phyloP scores from a whole-genome alignment of 2,888 invertebrate genomes.

The Athrips mouffetella region DNA sequence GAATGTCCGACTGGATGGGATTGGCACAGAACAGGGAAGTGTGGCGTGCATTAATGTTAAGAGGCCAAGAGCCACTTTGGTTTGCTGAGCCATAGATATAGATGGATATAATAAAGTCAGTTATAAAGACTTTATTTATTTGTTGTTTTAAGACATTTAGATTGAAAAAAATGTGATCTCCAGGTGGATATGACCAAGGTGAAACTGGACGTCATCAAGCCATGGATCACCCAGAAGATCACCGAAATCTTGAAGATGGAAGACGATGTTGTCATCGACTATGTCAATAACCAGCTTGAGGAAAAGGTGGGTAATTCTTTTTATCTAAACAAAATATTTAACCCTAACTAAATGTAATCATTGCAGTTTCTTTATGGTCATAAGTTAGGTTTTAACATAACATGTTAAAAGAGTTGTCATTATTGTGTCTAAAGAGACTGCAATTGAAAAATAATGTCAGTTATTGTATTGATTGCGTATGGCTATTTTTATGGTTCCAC shows the following conservation, averaged over 20 bases:
- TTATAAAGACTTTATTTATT: too few species aligned
- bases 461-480: conserved; percentile 78
- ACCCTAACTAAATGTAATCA: conserved; percentile 69
- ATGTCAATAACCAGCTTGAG: conserved; percentile 98
- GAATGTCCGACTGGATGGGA: too few species aligned
- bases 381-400: conserved; percentile 22
- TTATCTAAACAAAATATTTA: conserved; percentile 32
- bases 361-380: conserved; percentile 69
- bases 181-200: conserved; percentile 98
- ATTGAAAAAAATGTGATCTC: neutral
- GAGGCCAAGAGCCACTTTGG: neutral
- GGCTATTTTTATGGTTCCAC: conserved; percentile 75
- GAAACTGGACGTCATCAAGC: conserved; percentile 97
- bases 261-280: conserved; percentile 99
- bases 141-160: too few species aligned
- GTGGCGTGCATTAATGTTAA: too few species aligned
- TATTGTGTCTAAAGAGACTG: conserved; percentile 56
- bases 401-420: conserved; percentile 25
- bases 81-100: too few species aligned
- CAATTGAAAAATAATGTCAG: conserved; percentile 67
- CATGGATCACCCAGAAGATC: conserved; percentile 98
- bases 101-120: too few species aligned
- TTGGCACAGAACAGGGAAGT: too few species aligned
- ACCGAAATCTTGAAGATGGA: conserved; percentile 98
- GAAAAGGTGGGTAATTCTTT: conserved; percentile 84